phyloP scores from a whole-genome alignment of 37 sponge, comb jelly and placozoan species.

The Ianthella basta region DNA sequence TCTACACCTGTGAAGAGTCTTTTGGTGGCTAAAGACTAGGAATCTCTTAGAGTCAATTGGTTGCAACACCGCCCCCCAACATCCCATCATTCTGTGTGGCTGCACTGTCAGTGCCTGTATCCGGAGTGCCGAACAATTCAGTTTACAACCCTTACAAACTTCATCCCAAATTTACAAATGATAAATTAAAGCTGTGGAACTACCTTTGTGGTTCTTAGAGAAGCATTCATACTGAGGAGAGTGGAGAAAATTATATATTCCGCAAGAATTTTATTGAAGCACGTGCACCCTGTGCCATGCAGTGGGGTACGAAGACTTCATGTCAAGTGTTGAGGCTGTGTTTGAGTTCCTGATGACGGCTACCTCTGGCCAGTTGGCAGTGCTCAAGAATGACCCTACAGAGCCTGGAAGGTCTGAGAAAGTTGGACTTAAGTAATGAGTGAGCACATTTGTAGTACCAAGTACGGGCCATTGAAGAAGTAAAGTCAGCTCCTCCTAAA shows the following conservation, averaged over 20 bases:
- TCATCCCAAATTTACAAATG: background rate
- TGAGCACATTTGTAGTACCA: background rate
- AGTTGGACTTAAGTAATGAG: background rate
- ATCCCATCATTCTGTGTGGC: background rate
- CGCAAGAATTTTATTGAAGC: background rate
- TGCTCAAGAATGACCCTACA: background rate
- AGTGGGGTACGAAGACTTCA: background rate
- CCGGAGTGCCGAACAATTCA: background rate
- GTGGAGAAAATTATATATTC: background rate
- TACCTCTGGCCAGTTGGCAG: background rate
- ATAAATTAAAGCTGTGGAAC: background rate
- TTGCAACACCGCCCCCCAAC: too few species aligned
- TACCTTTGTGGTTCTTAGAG: background rate
- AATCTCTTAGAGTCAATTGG: too few species aligned
- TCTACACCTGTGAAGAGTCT: too few species aligned
- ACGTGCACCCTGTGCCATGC: background rate
- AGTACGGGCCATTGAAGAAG: background rate
- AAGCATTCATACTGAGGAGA: background rate
- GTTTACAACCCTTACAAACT: background rate
- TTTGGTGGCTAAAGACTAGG: too few species aligned
- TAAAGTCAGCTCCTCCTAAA: background rate
- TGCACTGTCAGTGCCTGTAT: background rate
- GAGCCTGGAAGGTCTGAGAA: background rate
- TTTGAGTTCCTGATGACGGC: background rate
- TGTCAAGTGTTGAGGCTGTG: background rate